These are phyloP conservation scores for Oscheius sp. DNA, from an alignment of 1,140 invertebrate genomes.

Conservation along the genomic window DNA sequence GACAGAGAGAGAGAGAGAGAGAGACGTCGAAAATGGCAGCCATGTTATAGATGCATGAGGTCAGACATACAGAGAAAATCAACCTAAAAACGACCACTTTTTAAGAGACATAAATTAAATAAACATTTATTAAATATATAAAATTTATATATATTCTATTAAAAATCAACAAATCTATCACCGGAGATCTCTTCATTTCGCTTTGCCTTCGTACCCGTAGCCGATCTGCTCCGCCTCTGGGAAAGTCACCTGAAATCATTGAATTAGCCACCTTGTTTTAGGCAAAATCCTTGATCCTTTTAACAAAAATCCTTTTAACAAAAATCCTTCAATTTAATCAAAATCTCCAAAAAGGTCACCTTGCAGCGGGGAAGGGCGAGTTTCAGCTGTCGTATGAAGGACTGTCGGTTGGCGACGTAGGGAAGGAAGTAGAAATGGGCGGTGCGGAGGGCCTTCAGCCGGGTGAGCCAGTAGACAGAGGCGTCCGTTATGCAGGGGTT, in stretches of 20 bases:
- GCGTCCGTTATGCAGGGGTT: constrained; percentile 49
- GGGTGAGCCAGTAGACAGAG: constrained; percentile 41
- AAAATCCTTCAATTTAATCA: background rate
- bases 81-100: no score
- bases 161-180: no score
- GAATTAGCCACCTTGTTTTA: background rate
- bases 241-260: constrained; percentile 22
- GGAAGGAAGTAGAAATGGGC: constrained; percentile 44
- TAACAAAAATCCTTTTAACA: background rate
- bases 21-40: no score
- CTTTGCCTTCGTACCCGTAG: constrained; percentile 38
- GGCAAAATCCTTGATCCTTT: background rate
- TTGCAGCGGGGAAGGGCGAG: constrained; percentile 36
- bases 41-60: no score
- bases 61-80: no score
- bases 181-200: background rate
- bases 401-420: constrained; percentile 36
- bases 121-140: no score
- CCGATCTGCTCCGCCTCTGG: constrained; percentile 35
- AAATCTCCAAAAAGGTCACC: constrained; percentile 14
- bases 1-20: no score
- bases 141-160: no score
- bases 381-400: constrained; percentile 37
- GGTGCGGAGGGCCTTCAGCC: constrained; percentile 42
- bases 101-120: no score